These are phyloP conservation scores for Danio aesculapii DNA, from an alignment of 2,797 vertebrate species.

Conservation along the genomic window DNA sequence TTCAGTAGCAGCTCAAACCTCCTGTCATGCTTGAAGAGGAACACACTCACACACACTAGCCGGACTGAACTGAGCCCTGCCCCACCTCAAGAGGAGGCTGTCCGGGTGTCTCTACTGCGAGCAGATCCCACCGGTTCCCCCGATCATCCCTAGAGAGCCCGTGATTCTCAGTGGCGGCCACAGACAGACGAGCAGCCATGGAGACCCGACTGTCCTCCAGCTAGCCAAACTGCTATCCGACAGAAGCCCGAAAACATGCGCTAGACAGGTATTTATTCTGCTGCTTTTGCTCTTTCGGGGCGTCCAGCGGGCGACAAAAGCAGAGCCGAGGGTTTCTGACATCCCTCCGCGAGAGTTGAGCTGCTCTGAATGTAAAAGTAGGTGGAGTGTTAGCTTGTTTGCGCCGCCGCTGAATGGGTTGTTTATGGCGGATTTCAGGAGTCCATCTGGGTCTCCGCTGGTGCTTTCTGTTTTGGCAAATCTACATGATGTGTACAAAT, in stretches of 20 bases:
- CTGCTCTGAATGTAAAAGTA: conserved; percentile 2
- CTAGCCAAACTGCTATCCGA: conserved; percentile 43
- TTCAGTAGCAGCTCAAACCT: conserved; percentile 12
- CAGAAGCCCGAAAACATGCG: conserved; percentile 46
- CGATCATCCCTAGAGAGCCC: background rate
- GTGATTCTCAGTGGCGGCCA: conserved; percentile 13
- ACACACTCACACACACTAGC: conserved; percentile 8
- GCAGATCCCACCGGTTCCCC: conserved; percentile 5
- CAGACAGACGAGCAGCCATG: conserved; percentile 37
- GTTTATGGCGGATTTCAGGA: conserved; percentile 32
- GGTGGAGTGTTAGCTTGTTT: conserved; percentile 44
- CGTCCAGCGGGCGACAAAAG: background rate
- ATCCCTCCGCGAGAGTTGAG: background rate
- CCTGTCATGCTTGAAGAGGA: conserved; percentile 37
- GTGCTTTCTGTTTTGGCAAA: background rate
- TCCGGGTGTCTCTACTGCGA: conserved; percentile 12
- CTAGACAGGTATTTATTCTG: conserved; percentile 43
- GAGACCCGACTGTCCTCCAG: conserved; percentile 41
- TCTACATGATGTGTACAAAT: background rate
- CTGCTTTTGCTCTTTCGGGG: conserved; percentile 4
- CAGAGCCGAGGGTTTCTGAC: background rate
- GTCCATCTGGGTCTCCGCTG: background rate
- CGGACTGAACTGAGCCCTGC: conserved; percentile 36
- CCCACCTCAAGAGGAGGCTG: conserved; percentile 22
- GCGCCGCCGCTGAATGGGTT: conserved; percentile 19